Conservation (phyloP, 2,888 invertebrate species). For the Amblyjoppa fuscipennis region DNA sequence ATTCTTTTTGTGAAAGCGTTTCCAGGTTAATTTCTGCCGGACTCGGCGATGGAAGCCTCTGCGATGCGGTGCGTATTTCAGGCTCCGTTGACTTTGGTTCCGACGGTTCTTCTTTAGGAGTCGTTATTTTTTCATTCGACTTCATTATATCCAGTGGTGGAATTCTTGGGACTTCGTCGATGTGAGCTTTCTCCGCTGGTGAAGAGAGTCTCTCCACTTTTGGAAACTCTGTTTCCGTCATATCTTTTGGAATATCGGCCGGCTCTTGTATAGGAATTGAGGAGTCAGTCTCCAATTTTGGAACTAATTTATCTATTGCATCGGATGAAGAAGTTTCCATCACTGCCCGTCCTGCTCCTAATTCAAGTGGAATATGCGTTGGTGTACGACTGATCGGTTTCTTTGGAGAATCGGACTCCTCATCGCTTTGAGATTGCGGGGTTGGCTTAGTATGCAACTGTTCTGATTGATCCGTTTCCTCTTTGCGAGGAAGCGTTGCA, state of each 20-base stretch:
- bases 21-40: conserved; percentile 10
- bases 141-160: conserved; percentile 21
- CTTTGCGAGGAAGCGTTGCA: neutral
- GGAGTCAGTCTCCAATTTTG: conserved; percentile 1
- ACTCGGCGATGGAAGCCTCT: neutral
- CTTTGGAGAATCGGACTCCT: conserved; percentile 3
- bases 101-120: neutral
- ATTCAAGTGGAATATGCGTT: conserved; percentile 24
- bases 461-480: conserved; percentile 26
- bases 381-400: neutral
- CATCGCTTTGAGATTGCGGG: neutral
- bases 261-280: conserved; percentile 3
- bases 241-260: neutral
- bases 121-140: conserved; percentile 9
- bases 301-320: neutral
- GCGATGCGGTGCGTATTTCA: neutral
- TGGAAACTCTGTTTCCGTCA: neutral
- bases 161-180: conserved; percentile 30
- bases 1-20: conserved; percentile 50
- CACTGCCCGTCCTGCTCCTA: neutral
- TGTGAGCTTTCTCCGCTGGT: neutral
- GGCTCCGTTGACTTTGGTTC: conserved; percentile 4
- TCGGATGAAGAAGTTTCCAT: neutral
- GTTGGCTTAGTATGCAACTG: neutral
- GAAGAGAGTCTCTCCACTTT: conserved; percentile 5